Conservation (phyloP, 1,140 invertebrate species). For the Neodiprion lecontei region DNA sequence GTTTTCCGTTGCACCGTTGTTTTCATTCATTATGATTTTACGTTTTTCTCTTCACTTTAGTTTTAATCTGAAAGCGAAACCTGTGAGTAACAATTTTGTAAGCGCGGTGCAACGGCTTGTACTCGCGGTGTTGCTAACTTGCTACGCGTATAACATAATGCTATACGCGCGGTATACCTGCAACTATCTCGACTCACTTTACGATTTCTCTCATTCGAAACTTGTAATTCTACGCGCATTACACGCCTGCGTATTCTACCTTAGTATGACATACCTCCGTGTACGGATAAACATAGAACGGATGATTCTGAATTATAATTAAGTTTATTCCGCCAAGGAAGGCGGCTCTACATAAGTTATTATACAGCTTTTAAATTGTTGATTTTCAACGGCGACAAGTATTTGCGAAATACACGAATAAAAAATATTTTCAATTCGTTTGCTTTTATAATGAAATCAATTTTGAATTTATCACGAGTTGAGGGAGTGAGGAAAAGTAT, state of each 20-base stretch:
- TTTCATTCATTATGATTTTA: no score
- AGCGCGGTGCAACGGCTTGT: not conserved
- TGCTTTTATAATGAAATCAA: no score
- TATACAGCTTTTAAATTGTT: no score
- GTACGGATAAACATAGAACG: not conserved
- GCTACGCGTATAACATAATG: not conserved
- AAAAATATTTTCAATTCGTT: no score
- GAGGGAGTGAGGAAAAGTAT: no score
- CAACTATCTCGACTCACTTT: not conserved
- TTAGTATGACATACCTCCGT: no score
- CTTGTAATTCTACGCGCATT: not conserved
- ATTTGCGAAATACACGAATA: no score
- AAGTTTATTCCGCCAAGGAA: not conserved
- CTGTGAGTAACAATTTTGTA: not conserved
- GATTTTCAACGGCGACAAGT: no score
- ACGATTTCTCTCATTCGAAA: slow-evolving; percentile 2
- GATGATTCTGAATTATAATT: not conserved
- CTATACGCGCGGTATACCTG: not conserved
- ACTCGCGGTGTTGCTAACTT: no score
- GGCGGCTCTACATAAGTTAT: no score
- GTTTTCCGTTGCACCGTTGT: not conserved
- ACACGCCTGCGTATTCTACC: not conserved
- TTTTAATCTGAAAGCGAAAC: not conserved
- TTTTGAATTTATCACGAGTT: no score
- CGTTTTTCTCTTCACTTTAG: not conserved